Evolutionary conservation across 2,888 invertebrate species (phyloP).

Genomic region (Dorcus hopei): DNA sequence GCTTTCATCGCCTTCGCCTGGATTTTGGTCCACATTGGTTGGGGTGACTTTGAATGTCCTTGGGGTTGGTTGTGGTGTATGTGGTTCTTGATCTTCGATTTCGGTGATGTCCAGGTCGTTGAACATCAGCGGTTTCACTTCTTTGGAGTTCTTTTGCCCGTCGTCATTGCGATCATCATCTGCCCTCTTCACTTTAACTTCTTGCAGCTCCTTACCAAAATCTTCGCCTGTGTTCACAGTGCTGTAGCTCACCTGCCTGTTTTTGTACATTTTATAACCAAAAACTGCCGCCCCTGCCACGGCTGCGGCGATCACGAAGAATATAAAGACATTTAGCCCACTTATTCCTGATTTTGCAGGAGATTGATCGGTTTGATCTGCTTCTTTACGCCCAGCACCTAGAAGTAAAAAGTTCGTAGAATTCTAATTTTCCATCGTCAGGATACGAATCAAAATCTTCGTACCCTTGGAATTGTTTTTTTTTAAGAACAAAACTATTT

Average conservation of each 20-base stretch:
- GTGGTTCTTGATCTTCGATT: slow-evolving; percentile 2
- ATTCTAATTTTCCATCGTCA: too few species aligned
- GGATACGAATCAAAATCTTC: neutral
- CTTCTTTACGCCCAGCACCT: neutral
- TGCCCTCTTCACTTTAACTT: slow-evolving; percentile 26
- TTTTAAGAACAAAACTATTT: too few species aligned
- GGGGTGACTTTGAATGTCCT: slow-evolving; percentile 1
- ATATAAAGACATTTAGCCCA: slow-evolving; percentile 4
- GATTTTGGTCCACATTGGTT: neutral
- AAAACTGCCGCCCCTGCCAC: slow-evolving; percentile 55
- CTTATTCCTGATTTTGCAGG: slow-evolving; percentile 1
- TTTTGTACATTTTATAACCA: slow-evolving; percentile 57
- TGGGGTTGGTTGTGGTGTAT: neutral
- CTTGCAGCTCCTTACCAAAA: slow-evolving; percentile 31
- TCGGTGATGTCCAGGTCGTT: slow-evolving; percentile 17
- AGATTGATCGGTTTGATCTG: neutral
- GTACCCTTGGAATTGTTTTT: neutral
- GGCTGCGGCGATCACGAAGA: slow-evolving; percentile 49
- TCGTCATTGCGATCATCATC: slow-evolving; percentile 16
- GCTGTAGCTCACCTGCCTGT: slow-evolving; percentile 27
- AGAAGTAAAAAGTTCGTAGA: too few species aligned
- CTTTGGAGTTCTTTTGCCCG: slow-evolving; percentile 17
- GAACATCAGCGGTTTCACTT: slow-evolving; percentile 41
- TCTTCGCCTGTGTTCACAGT: slow-evolving; percentile 39
- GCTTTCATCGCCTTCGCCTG: neutral